These are phyloP conservation scores for Brotula barbata DNA, from an alignment of 2,797 vertebrate species.

Conservation along the genomic window DNA sequence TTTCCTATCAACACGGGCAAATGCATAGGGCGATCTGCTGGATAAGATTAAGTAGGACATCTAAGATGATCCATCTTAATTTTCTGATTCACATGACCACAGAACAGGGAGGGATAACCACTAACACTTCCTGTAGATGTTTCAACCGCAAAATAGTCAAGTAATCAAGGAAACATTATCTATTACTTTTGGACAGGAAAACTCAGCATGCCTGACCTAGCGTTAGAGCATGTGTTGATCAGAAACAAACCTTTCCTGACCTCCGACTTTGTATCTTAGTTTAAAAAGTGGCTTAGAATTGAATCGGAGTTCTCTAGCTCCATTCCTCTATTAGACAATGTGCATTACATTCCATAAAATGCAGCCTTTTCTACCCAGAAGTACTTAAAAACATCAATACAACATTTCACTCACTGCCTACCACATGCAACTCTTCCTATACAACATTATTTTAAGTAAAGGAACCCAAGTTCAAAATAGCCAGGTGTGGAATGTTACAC, in stretches of 20 bases:
- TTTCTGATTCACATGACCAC: constrained; percentile 13
- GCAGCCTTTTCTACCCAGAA: constrained; percentile 49
- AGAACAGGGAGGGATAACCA: constrained; percentile 53
- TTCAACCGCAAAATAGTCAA: constrained; percentile 11
- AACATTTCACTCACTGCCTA: constrained; percentile 27
- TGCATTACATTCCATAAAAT: constrained; percentile 49
- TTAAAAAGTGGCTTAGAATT: constrained; percentile 11
- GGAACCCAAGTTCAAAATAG: neutral
- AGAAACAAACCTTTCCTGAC: constrained; percentile 1
- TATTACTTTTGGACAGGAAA: constrained; percentile 3
- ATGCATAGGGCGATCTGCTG: constrained; percentile 8
- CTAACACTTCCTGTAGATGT: constrained; percentile 42
- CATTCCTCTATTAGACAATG: constrained; percentile 16
- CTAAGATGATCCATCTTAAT: constrained; percentile 3
- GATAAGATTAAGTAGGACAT: constrained; percentile 15
- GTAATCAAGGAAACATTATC: neutral
- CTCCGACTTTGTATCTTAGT: neutral
- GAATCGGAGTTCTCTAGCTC: constrained; percentile 11
- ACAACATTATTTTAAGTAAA: neutral
- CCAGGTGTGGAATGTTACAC: neutral
- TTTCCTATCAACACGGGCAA: constrained; percentile 6
- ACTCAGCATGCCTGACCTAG: neutral
- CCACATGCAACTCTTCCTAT: neutral
- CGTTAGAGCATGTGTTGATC: neutral
- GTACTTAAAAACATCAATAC: constrained; percentile 31